A percentile compares a stretch with the other conserved stretches of the same genome.
Evolutionary conservation across 2,888 invertebrate genomes (phyloP).

Genomic region (Himalopsyche kuldschensis): DNA sequence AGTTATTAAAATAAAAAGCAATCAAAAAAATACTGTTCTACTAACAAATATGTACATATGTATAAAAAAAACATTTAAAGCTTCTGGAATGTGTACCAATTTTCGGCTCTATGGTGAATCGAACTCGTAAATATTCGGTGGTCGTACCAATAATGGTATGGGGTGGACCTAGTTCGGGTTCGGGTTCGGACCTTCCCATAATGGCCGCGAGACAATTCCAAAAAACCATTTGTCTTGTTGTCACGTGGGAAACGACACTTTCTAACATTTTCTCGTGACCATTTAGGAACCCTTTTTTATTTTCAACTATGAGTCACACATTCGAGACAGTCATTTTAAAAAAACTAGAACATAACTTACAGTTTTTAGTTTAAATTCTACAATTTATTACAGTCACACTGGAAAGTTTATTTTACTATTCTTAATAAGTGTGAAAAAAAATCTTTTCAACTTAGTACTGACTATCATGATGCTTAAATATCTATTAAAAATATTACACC

Average conservation of each 20-base stretch:
- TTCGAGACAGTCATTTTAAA: not conserved
- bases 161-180: not conserved
- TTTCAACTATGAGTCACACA: not conserved
- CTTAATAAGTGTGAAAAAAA: too few relatives aligned
- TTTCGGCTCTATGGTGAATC: not conserved
- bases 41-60: too few relatives aligned
- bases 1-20: too few relatives aligned
- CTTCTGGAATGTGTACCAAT: not conserved
- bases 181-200: constrained; percentile 13
- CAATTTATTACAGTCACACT: too few relatives aligned
- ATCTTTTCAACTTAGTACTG: too few relatives aligned
- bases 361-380: too few relatives aligned
- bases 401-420: too few relatives aligned
- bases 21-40: too few relatives aligned
- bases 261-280: not conserved
- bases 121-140: not conserved
- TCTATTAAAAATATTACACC: too few relatives aligned
- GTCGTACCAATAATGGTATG: not conserved
- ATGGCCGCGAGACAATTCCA: constrained; percentile 17
- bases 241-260: constrained; percentile 2
- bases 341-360: too few relatives aligned
- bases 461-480: too few relatives aligned
- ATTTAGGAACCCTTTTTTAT: not conserved
- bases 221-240: constrained; percentile 27
- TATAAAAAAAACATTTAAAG: not conserved